phyloP scores from a whole-genome alignment of 1,140 invertebrate genomes.

The Trachymyrmex septentrionalis region DNA sequence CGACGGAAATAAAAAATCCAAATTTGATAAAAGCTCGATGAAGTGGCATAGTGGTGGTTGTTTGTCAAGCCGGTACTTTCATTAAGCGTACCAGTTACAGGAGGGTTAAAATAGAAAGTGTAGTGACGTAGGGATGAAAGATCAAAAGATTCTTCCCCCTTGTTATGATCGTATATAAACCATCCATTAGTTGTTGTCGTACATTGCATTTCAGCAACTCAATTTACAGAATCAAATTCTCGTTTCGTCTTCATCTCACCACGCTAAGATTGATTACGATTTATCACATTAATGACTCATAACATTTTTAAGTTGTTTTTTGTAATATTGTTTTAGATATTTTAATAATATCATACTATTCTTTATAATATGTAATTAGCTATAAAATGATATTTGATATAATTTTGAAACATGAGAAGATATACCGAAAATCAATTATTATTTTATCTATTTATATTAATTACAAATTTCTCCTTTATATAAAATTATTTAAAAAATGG shows the following conservation, averaged over 20 bases:
- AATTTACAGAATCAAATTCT: conserved; percentile 71
- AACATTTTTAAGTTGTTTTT: background rate
- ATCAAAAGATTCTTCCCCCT: conserved; percentile 75
- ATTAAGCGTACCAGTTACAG: conserved; percentile 50
- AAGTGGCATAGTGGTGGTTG: conserved; percentile 9
- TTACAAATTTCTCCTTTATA: background rate
- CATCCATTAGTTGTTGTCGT: conserved; percentile 65
- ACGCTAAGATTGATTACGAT: conserved; percentile 3
- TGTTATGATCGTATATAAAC: conserved; percentile 69
- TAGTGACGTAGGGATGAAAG: conserved; percentile 44
- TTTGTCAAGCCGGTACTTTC: conserved; percentile 47
- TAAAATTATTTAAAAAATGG: background rate
- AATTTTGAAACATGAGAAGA: background rate
- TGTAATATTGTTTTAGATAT: background rate
- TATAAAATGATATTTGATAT: background rate
- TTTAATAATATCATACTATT: conserved; percentile 4
- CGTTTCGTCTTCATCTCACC: background rate
- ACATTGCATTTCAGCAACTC: conserved; percentile 51
- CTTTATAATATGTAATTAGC: background rate
- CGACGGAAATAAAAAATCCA: background rate
- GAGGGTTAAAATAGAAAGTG: conserved; percentile 65
- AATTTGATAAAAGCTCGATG: conserved; percentile 18
- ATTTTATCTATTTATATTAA: background rate
- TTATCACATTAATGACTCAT: background rate
- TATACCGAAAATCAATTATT: background rate